A percentile compares a stretch with the other conserved stretches of the same genome.
Evolutionary conservation across 2,797 vertebrate genomes (phyloP).

Genomic region (Nasua narica): DNA sequence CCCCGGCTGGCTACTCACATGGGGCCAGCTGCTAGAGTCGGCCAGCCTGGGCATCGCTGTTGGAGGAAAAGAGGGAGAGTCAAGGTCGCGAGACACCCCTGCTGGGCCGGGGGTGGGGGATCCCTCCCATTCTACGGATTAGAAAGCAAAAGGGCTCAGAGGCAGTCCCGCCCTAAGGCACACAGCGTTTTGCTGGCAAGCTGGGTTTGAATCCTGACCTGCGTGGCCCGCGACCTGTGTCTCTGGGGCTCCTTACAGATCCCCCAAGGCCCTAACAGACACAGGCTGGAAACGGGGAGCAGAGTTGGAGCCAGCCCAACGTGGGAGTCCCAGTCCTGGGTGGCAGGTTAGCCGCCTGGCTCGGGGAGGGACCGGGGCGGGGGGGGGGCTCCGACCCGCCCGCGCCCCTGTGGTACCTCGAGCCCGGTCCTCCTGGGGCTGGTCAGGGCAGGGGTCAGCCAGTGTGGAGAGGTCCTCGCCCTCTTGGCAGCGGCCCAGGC

Average conservation of each 20-base stretch:
- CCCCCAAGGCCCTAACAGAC: background rate
- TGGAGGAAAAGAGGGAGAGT: slow-evolving; percentile 24
- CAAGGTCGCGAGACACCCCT: background rate
- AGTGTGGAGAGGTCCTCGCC: background rate
- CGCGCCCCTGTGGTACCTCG: background rate
- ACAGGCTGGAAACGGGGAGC: background rate
- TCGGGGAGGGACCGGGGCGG: fast-evolving
- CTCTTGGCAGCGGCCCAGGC: slow-evolving; percentile 53
- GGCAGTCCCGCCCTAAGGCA: background rate
- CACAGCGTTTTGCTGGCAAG: too few species aligned
- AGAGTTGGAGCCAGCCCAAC: background rate
- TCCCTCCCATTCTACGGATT: background rate
- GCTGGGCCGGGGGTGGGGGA: fast-evolving
- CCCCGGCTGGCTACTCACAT: slow-evolving; percentile 68
- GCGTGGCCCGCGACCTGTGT: background rate
- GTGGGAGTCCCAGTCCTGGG: background rate
- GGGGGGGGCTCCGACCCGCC: fast-evolving
- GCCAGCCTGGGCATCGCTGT: slow-evolving; percentile 79
- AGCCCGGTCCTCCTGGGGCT: background rate
- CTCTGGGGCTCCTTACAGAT: background rate
- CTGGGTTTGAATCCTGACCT: background rate
- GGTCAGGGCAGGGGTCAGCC: background rate
- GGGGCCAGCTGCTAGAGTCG: slow-evolving; percentile 71
- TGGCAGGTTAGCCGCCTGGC: too few species aligned
- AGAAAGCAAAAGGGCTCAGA: background rate